Evolutionary conservation across 2,888 invertebrate genomes (phyloP), one percentile per base, ranked within the genome.

Genomic region (Heliconius ethilla): DNA sequence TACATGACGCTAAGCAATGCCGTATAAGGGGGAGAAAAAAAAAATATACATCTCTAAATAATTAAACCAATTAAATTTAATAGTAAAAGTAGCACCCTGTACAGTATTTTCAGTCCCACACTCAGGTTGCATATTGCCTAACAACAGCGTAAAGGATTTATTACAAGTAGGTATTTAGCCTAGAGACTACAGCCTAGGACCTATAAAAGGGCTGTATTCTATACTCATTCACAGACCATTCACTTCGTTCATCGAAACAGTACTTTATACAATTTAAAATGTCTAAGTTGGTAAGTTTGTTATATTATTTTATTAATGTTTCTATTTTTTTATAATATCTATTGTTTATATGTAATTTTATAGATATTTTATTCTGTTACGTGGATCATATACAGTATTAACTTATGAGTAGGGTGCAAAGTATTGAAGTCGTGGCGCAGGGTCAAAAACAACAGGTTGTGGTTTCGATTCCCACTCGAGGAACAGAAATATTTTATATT

Each of bases 161-260:
- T 91, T 91, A 88, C 90, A 84, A 85, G 82, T 86, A 84, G 82
- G 79, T 83, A 81, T 79, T 79, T 80, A 83, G 83, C 84, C 86
- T 85, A 84, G 87, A 89, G 87, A 90, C 88, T 90, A 89, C 88
- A 86, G 85, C 86, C 84, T 86, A 86, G 85, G 84, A 81, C 85
- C 90, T 93, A 93, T 93, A 93, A 87, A 93, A 93, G 92, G 92
- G 86, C 90, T 85, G 84, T 82, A 75, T 81, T 84, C 87, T 88
- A 88, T 84, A 81, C 82, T 81, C 84, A 85, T 87, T 87, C 89
- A 90, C 84, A 85, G 81, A 84, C 83, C 83, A 81, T 84, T 80
- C 83, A 85, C 85, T 83, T 83, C 84, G 84, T 40, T 70, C 55
- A 55, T 76, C 81, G 51, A 78, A 73, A 82, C 86, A 85, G 74